Conservation (phyloP, 1,140 invertebrate species). For the Drosophila erecta region DNA sequence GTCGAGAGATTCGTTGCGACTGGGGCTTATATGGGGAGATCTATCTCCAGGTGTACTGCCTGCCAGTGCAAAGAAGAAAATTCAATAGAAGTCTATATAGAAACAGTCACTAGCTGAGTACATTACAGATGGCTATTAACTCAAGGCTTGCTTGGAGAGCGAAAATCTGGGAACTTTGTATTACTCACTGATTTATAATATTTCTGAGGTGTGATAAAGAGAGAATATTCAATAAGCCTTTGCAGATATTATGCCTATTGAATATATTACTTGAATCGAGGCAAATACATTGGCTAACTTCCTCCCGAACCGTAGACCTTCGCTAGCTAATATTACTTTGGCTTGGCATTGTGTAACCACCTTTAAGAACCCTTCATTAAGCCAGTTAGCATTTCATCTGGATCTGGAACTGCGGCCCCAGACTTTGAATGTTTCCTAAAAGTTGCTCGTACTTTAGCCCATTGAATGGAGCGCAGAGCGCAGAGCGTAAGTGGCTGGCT, state of each 20-base stretch:
- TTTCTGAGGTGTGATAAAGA: too few relatives aligned
- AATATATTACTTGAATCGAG: too few relatives aligned
- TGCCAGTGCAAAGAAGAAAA: constrained; percentile 29
- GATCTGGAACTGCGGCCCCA: constrained; percentile 29
- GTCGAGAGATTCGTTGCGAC: background rate
- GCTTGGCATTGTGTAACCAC: constrained; percentile 18
- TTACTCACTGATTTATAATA: background rate
- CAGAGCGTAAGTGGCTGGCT: constrained; percentile 42
- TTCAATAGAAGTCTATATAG: constrained; percentile 15
- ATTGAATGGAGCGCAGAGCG: constrained; percentile 29
- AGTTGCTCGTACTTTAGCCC: constrained; percentile 25
- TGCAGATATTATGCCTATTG: too few relatives aligned
- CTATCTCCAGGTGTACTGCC: constrained; percentile 13
- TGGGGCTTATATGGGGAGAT: background rate
- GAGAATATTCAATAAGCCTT: too few relatives aligned
- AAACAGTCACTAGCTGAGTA: background rate
- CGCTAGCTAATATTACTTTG: background rate
- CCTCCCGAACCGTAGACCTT: background rate
- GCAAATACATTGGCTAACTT: background rate
- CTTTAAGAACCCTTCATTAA: constrained; percentile 36
- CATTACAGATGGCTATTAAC: constrained; percentile 10
- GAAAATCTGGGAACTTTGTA: background rate
- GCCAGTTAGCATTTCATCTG: constrained; percentile 26
- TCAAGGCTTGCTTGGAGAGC: background rate
- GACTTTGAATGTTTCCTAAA: constrained; percentile 36